A percentile compares a stretch with the other conserved stretches of the same genome.
These are phyloP conservation scores for Maniola hyperantus DNA, from an alignment of 2,888 invertebrate genomes.

Conservation along the genomic window DNA sequence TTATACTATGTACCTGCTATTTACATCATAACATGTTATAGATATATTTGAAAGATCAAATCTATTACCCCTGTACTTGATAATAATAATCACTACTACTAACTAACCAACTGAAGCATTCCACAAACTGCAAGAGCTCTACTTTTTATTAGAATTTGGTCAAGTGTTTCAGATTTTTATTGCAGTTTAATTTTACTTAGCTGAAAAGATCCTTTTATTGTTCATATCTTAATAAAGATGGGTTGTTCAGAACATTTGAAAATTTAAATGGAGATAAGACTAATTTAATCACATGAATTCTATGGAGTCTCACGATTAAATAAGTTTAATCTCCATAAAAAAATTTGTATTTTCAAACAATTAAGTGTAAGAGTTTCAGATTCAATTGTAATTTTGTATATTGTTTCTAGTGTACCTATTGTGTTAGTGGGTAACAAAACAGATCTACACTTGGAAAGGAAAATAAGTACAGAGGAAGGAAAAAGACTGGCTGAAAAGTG, in stretches of 20 bases:
- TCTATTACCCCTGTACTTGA: too few relatives aligned
- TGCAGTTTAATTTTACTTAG: background rate
- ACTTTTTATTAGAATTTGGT: background rate
- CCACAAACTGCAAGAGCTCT: background rate
- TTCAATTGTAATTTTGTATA: background rate
- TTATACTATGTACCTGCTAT: too few relatives aligned
- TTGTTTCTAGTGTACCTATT: slow-evolving; percentile 92
- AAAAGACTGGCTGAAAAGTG: slow-evolving; percentile 94
- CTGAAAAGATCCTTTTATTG: background rate
- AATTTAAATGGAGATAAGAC: too few relatives aligned
- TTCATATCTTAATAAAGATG: background rate
- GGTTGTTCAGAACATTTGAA: too few relatives aligned
- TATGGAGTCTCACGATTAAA: too few relatives aligned
- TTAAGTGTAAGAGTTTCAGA: background rate
- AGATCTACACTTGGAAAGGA: slow-evolving; percentile 96
- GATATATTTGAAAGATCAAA: too few relatives aligned
- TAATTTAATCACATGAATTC: too few relatives aligned
- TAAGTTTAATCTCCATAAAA: too few relatives aligned
- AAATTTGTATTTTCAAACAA: too few relatives aligned
- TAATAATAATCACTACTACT: background rate
- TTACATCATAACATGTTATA: too few relatives aligned
- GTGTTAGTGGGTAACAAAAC: slow-evolving; percentile 99
- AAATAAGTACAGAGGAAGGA: slow-evolving; percentile 94
- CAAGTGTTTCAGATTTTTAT: background rate
- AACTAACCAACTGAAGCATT: background rate